phyloP scores from a whole-genome alignment of 30 jellyfish, hydroid and myxozoan species.

The Sanderia malayensis region DNA sequence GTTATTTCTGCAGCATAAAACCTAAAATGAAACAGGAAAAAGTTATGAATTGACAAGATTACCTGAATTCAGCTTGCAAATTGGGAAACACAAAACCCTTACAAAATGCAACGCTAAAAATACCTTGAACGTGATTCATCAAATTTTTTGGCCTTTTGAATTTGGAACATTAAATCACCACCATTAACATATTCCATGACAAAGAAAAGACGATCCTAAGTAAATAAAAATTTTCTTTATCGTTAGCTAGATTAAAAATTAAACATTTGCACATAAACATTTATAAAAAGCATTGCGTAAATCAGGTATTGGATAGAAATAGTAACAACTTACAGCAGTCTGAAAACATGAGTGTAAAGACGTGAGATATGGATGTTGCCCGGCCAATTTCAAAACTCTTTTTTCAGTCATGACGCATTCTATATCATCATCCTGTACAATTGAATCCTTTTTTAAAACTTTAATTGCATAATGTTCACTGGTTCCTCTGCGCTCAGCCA shows the following conservation, averaged over 20 bases:
- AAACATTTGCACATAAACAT: too few relatives aligned
- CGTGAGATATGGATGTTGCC: slow-evolving; percentile 93
- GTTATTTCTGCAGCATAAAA: slow-evolving; percentile 98
- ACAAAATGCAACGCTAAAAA: not conserved
- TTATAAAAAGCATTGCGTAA: too few relatives aligned
- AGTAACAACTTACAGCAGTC: slow-evolving; percentile 71
- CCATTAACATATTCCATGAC: slow-evolving; percentile 99
- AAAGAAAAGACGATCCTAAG: slow-evolving; percentile 92
- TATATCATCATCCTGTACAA: slow-evolving; percentile 92
- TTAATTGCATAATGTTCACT: slow-evolving; percentile 89
- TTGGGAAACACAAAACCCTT: not conserved
- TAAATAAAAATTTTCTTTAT: too few relatives aligned
- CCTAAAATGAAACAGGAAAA: slow-evolving; percentile 38
- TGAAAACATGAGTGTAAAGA: slow-evolving; percentile 96
- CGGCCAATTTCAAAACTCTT: slow-evolving; percentile 92
- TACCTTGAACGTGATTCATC: slow-evolving; percentile 96
- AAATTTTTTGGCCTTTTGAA: slow-evolving; percentile 91
- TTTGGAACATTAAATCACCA: slow-evolving; percentile 98
- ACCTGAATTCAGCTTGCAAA: not conserved
- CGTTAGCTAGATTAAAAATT: too few relatives aligned
- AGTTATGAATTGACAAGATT: too few relatives aligned
- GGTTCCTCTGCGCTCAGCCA: slow-evolving; percentile 96
- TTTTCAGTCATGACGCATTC: slow-evolving; percentile 95
- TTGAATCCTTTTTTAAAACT: slow-evolving; percentile 81
- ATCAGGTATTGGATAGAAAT: too few relatives aligned